Evolutionary conservation across 2,113 vertebrate genomes (phyloP).

Genomic region (Sminthopsis crassicaudata): DNA sequence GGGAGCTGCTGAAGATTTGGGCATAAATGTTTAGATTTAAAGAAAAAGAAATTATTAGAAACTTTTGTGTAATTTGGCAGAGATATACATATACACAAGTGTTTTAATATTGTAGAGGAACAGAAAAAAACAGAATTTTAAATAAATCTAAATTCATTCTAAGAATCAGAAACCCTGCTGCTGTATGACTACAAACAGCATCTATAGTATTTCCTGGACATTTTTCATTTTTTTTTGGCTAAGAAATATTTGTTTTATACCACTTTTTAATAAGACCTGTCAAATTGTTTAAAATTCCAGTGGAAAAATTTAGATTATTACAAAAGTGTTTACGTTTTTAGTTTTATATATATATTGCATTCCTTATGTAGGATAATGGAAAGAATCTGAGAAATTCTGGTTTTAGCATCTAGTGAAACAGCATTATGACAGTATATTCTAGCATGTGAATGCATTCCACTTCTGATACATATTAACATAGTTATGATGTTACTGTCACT

Average conservation of each 20-base stretch:
- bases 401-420: conserved; percentile 63
- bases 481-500: neutral
- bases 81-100: conserved; percentile 66
- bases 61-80: conserved; percentile 67
- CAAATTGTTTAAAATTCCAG: conserved; percentile 77
- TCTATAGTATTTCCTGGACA: conserved; percentile 60
- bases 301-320: conserved; percentile 65
- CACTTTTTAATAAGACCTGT: conserved; percentile 62
- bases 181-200: conserved; percentile 21
- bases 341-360: conserved; percentile 59
- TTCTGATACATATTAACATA: conserved; percentile 40
- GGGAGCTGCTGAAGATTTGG: conserved; percentile 67
- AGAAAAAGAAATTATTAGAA: conserved; percentile 73
- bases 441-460: conserved; percentile 54
- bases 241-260: conserved; percentile 61
- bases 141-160: conserved; percentile 49
- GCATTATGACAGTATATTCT: conserved; percentile 63
- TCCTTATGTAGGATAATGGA: conserved; percentile 70
- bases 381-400: conserved; percentile 78
- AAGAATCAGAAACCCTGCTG: conserved; percentile 54
- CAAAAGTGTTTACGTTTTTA: conserved; percentile 71
- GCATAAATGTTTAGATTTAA: conserved; percentile 76
- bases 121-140: conserved; percentile 68
- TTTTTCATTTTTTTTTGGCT: conserved; percentile 34
- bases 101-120: conserved; percentile 67